A percentile compares a stretch with the other conserved stretches of the same genome.
phyloP scores from a whole-genome alignment of 2,797 vertebrate species.

The Myotis findleyi region DNA sequence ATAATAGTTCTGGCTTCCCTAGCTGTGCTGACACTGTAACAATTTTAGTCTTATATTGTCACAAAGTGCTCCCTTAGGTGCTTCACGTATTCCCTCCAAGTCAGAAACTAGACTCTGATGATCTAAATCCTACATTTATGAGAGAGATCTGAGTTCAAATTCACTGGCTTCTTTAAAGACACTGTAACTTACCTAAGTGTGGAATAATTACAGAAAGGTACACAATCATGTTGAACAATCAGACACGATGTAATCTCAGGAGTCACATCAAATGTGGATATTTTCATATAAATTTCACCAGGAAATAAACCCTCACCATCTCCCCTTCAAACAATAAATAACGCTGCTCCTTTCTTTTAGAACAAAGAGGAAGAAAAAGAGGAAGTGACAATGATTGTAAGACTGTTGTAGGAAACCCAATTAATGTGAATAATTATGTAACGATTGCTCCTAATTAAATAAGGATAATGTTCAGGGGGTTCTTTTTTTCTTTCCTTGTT shows the following conservation, averaged over 20 bases:
- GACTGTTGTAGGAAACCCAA: slow-evolving; percentile 23
- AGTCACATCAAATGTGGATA: fast-evolving
- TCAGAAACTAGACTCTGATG: background rate
- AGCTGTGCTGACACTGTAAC: background rate
- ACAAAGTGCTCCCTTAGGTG: background rate
- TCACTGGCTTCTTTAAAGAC: slow-evolving; percentile 55
- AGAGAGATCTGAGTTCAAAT: slow-evolving; percentile 39
- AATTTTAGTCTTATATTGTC: background rate
- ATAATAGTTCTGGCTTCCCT: background rate
- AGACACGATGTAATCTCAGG: background rate
- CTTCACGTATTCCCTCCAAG: background rate
- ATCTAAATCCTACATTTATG: background rate
- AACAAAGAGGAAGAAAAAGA: slow-evolving; percentile 41
- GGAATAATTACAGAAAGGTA: slow-evolving; percentile 28
- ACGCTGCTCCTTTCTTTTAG: slow-evolving; percentile 46
- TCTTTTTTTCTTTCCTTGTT: background rate
- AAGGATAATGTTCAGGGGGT: background rate
- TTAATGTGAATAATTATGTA: slow-evolving; percentile 58
- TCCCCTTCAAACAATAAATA: slow-evolving; percentile 56
- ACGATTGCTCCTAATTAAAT: slow-evolving; percentile 68
- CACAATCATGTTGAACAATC: background rate
- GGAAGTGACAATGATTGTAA: slow-evolving; percentile 55
- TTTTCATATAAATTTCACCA: slow-evolving; percentile 32
- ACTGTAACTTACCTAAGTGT: background rate
- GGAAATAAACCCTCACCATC: slow-evolving; percentile 57